These are phyloP conservation scores for Motacilla tschutschensis DNA, from an alignment of 2,113 vertebrate species.

Conservation along the genomic window DNA sequence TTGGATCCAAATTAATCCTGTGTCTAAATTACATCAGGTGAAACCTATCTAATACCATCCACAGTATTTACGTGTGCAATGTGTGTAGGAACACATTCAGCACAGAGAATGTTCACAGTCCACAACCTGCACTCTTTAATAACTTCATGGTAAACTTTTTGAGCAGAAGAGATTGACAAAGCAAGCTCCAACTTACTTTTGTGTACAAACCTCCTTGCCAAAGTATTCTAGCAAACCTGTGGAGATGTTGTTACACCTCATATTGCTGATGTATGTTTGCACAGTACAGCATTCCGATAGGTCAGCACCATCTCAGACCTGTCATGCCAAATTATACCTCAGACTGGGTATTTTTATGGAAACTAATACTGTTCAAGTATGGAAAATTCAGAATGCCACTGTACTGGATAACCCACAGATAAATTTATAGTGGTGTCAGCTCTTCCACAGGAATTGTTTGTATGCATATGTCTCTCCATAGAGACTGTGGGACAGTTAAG, in stretches of 20 bases:
- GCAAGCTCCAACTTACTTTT: not conserved
- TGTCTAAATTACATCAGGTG: not conserved
- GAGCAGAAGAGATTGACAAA: not conserved
- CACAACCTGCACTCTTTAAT: not conserved
- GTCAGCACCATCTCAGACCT: not conserved
- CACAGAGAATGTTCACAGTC: not conserved
- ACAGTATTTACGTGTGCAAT: not conserved
- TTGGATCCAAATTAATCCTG: not conserved
- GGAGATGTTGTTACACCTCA: not conserved
- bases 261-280: not conserved
- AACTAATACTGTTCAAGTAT: not conserved
- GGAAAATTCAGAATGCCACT: not conserved
- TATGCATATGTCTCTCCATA: not conserved
- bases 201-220: not conserved
- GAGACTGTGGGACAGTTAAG: not conserved
- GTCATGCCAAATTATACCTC: not conserved
- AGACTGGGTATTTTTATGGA: not conserved
- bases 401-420: not conserved
- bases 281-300: not conserved
- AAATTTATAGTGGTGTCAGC: not conserved
- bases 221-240: not conserved
- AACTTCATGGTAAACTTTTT: not conserved
- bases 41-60: not conserved
- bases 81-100: not conserved
- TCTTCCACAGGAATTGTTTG: not conserved